These are phyloP conservation scores for Philantomba maxwellii DNA, from an alignment of 2,113 vertebrate species.

Conservation along the genomic window DNA sequence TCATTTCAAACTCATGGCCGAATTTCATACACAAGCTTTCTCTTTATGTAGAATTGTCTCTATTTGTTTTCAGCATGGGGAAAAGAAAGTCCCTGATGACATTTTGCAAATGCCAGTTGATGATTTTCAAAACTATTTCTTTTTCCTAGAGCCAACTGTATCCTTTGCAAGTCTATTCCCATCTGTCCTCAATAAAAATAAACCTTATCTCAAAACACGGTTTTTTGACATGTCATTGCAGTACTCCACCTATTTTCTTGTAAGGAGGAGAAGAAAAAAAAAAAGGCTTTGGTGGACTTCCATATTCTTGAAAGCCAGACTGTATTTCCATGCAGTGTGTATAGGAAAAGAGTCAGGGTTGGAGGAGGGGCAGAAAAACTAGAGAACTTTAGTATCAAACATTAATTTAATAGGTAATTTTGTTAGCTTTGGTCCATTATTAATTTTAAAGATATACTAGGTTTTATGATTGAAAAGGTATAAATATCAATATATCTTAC, in stretches of 20 bases:
- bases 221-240: slow-evolving; percentile 50
- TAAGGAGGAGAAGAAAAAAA: not conserved
- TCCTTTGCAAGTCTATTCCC: slow-evolving; percentile 46
- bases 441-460: not conserved
- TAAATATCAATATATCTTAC: not conserved
- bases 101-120: slow-evolving; percentile 62
- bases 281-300: not conserved
- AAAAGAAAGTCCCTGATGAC: slow-evolving; percentile 52
- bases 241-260: slow-evolving; percentile 53
- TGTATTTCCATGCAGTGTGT: not conserved
- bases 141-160: slow-evolving; percentile 51
- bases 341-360: not conserved
- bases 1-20: slow-evolving; percentile 60
- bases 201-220: slow-evolving; percentile 57
- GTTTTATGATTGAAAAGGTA: not conserved
- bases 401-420: not conserved
- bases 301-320: not conserved
- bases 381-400: not conserved
- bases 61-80: slow-evolving; percentile 19
- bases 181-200: slow-evolving; percentile 66
- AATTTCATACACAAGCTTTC: slow-evolving; percentile 2
- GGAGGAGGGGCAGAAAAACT: not conserved
- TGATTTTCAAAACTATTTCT: slow-evolving; percentile 63
- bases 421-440: not conserved
- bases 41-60: slow-evolving; percentile 26